Conservation (phyloP, 2,797 vertebrate genomes). For the Pygocentrus nattereri region DNA sequence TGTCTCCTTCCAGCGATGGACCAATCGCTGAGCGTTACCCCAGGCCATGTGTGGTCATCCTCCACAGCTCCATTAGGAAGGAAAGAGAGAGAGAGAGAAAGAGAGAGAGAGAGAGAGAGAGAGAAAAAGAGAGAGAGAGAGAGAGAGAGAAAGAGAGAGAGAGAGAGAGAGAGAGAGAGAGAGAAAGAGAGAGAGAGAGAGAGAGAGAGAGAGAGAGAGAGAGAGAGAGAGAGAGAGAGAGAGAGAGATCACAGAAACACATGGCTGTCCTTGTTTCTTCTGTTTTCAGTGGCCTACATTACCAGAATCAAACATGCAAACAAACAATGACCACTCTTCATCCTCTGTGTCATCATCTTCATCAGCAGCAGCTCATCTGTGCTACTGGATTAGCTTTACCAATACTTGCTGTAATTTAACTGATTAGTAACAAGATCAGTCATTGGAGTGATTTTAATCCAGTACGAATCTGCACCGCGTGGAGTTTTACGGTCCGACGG, state of each 20-base stretch:
- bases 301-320: background rate
- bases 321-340: background rate
- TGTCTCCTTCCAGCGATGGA: conserved; percentile 39
- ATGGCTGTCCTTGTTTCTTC: background rate
- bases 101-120: background rate
- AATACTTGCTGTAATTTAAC: too few species aligned
- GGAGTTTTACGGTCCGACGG: background rate
- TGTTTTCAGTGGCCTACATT: background rate
- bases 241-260: background rate
- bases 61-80: conserved; percentile 31
- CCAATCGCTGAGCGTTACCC: conserved; percentile 42
- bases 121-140: too few species aligned
- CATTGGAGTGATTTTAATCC: too few species aligned
- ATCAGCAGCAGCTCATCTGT: too few species aligned
- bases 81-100: conserved; percentile 9
- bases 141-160: background rate
- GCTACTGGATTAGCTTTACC: too few species aligned
- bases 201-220: conserved; percentile 13
- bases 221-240: background rate
- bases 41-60: conserved; percentile 26
- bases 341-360: background rate
- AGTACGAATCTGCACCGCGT: background rate
- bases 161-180: background rate
- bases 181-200: background rate
- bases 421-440: too few species aligned